Conservation (phyloP, 2,888 invertebrate species). For the Chrysodeixis includens region DNA sequence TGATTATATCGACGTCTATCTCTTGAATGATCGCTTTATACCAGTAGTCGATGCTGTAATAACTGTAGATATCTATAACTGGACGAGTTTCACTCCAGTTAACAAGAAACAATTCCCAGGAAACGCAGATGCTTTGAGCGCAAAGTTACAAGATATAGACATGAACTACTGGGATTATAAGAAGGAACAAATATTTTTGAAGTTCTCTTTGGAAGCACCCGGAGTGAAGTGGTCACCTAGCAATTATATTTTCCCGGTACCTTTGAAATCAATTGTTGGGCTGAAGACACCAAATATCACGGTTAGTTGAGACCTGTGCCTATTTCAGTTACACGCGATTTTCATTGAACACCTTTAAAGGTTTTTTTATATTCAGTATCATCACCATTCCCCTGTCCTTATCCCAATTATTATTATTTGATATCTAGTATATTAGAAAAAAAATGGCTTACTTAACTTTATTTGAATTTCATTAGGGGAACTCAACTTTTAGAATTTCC, state of each 20-base stretch:
- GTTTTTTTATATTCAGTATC: too few species aligned
- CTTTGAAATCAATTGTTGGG: slow-evolving; percentile 87
- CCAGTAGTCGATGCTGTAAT: slow-evolving; percentile 82
- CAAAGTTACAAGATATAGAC: slow-evolving; percentile 70
- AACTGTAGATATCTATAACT: slow-evolving; percentile 89
- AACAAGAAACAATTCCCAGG: slow-evolving; percentile 68
- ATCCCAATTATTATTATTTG: too few species aligned
- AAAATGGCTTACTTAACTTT: too few species aligned
- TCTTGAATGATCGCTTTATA: slow-evolving; percentile 91
- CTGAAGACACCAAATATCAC: slow-evolving; percentile 87
- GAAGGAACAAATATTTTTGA: slow-evolving; percentile 75
- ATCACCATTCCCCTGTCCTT: too few species aligned
- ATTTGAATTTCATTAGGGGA: too few species aligned
- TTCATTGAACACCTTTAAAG: too few species aligned
- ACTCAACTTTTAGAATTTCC: too few species aligned
- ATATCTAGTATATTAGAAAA: too few species aligned
- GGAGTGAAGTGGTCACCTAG: slow-evolving; percentile 86
- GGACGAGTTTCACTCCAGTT: slow-evolving; percentile 84
- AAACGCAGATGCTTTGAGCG: slow-evolving; percentile 65
- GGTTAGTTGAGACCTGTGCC: slow-evolving; percentile 74
- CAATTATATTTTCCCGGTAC: slow-evolving; percentile 91
- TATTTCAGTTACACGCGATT: too few species aligned
- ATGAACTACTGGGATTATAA: slow-evolving; percentile 67
- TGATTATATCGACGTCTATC: slow-evolving; percentile 89
- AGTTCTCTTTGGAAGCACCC: slow-evolving; percentile 86